phyloP scores from a whole-genome alignment of 2,888 invertebrate genomes.

The Lasioglossum pauxillum region DNA sequence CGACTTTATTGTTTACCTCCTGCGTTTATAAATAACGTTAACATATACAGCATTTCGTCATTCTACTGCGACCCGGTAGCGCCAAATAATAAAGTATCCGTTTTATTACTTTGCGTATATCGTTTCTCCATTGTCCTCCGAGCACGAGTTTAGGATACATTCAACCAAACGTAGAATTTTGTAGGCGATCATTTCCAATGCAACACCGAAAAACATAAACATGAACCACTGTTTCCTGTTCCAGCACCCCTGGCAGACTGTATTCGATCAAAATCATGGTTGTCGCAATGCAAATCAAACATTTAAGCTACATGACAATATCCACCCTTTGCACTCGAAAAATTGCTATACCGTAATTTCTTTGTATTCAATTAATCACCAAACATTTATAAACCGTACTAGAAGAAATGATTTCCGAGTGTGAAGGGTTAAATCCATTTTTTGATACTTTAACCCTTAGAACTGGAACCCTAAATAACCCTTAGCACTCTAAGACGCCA shows the following conservation, averaged over 20 bases:
- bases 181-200: not conserved
- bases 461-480: too few relatives aligned
- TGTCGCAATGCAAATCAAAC: not conserved
- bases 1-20: slow-evolving; percentile 9
- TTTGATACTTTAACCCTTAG: too few relatives aligned
- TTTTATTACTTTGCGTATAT: not conserved
- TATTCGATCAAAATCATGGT: not conserved
- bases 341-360: too few relatives aligned
- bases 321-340: too few relatives aligned
- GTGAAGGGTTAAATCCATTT: too few relatives aligned
- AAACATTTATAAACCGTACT: too few relatives aligned
- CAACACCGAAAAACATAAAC: slow-evolving; percentile 44
- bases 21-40: slow-evolving; percentile 25
- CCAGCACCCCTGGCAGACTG: not conserved
- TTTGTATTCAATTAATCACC: too few relatives aligned
- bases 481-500: too few relatives aligned
- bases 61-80: not conserved
- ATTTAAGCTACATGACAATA: too few relatives aligned
- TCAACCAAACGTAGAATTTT: not conserved
- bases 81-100: not conserved
- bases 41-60: not conserved
- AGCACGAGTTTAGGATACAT: slow-evolving; percentile 9
- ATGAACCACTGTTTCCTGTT: slow-evolving; percentile 9
- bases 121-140: not conserved
- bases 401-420: too few relatives aligned